Base-by-base conservation (phyloP, 2,888 invertebrate species). In the Sarcophaga rosellei region DNA sequence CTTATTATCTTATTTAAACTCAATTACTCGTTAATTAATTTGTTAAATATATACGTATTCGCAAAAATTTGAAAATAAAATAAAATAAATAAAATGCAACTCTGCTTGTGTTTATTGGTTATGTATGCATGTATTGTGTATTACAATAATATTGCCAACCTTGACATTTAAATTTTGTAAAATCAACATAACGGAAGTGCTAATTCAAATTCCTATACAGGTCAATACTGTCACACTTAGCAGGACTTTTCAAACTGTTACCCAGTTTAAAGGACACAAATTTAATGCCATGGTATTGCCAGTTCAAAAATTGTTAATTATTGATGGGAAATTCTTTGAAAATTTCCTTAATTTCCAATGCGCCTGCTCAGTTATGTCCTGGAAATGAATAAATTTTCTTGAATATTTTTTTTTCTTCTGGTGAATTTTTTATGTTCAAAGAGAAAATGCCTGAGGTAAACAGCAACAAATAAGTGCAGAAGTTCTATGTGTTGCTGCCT, bases 391-490 rank as follows among this genome's bases (percentile, higher is more conserved):
- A 57, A 44, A 75, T 44, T 69, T 81, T 3, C 69, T 21, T 11
- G 23, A 47, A 66, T 61, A 25, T 6, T 44, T 23, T 6, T 44
- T 23, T 70, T 8, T 72, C 15, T 15, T 10, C 8, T 8, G 21
- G 15, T 63, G 10, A 35, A 8, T 35, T 66, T 15, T 68, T 35
- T 72, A 15, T 15, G 15, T 53, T 53, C 6, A 35, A 62, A 12
- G 44, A 79, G 72, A 23, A 35, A 11, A 35, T 11, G 21, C 20
- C 53, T 53, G 11, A 73, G 62, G 69, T 45, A 79, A 74, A 35
- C 8, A 79, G 79, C 79, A 84, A 84, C 75, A 79, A 83, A 79
- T 79, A 76, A 35, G 11, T 15, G 10, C 8, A 53, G 57, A n/a
- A 53, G 23, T 15, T 20, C 45, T 11, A 45, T 76, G n/a, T 68